Evolutionary conservation across 2,888 invertebrate genomes (phyloP).

Genomic region (Acanthosoma haemorrhoidale): DNA sequence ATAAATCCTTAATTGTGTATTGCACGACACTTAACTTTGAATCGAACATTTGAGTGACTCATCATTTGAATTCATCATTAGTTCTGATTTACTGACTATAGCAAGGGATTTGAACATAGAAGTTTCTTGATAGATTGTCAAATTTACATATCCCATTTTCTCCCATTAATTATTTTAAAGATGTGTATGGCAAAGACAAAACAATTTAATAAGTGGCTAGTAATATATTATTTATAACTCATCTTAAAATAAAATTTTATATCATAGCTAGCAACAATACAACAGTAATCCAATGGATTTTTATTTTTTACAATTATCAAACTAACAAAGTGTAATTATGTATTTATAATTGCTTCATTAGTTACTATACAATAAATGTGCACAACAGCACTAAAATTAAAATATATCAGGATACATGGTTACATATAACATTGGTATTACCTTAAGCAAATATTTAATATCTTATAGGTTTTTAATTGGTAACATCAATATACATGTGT

Average conservation of each 20-base stretch:
- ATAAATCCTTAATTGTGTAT: no score
- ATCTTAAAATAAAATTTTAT: constrained; percentile 4
- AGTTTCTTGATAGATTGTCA: no score
- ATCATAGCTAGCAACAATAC: background rate
- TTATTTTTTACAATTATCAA: background rate
- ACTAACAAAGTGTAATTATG: background rate
- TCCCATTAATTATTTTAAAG: no score
- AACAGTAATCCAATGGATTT: background rate
- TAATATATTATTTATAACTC: background rate
- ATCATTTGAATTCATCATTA: no score
- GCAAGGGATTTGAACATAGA: no score
- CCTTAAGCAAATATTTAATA: background rate
- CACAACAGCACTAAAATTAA: background rate
- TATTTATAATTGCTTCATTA: background rate
- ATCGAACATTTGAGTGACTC: no score
- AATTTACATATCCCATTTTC: no score
- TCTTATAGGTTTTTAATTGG: no score
- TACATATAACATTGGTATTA: background rate
- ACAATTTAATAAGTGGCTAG: background rate
- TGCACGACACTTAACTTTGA: no score
- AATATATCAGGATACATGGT: background rate
- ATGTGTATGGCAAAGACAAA: no score
- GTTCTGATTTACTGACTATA: no score
- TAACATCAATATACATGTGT: background rate
- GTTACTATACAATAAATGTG: background rate